phyloP scores from a whole-genome alignment of 2,113 vertebrate species.

The Beaufortia kweichowensis region DNA sequence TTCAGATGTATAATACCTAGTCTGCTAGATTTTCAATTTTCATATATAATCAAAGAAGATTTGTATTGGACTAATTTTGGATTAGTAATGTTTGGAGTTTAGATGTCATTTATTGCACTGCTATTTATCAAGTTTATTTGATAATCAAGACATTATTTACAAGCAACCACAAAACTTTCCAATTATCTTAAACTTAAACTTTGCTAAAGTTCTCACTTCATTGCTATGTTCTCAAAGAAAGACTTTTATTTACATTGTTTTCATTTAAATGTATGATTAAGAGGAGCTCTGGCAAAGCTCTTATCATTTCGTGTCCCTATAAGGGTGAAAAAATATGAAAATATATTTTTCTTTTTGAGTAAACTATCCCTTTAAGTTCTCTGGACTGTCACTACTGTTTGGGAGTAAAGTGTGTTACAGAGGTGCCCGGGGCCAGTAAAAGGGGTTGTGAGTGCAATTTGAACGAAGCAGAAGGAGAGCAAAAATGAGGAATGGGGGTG shows the following conservation, averaged over 20 bases:
- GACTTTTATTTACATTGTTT: not conserved
- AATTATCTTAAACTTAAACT: not conserved
- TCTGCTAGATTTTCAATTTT: too few relatives aligned
- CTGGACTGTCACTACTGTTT: constrained; percentile 56
- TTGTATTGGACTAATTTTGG: too few relatives aligned
- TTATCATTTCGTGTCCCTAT: not conserved
- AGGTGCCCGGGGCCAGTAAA: constrained; percentile 14
- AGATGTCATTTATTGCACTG: too few relatives aligned
- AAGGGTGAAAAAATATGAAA: too few relatives aligned
- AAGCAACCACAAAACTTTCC: not conserved
- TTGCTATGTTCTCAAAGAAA: too few relatives aligned
- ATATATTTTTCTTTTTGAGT: too few relatives aligned
- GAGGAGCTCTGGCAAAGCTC: not conserved
- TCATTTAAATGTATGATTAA: not conserved
- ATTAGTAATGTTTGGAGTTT: not conserved
- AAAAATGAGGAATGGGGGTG: constrained; percentile 31
- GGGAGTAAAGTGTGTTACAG: constrained; percentile 33
- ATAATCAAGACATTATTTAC: too few relatives aligned
- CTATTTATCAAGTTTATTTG: not conserved
- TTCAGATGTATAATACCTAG: too few relatives aligned
- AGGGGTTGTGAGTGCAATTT: constrained; percentile 44
- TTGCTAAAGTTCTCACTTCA: not conserved
- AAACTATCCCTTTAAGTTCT: too few relatives aligned
- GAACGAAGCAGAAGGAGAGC: constrained; percentile 38
- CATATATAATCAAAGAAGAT: too few relatives aligned